Evolutionary conservation across 2,797 vertebrate genomes (phyloP), one percentile per base, ranked within the genome.

Genomic region (Semotilus atromaculatus): DNA sequence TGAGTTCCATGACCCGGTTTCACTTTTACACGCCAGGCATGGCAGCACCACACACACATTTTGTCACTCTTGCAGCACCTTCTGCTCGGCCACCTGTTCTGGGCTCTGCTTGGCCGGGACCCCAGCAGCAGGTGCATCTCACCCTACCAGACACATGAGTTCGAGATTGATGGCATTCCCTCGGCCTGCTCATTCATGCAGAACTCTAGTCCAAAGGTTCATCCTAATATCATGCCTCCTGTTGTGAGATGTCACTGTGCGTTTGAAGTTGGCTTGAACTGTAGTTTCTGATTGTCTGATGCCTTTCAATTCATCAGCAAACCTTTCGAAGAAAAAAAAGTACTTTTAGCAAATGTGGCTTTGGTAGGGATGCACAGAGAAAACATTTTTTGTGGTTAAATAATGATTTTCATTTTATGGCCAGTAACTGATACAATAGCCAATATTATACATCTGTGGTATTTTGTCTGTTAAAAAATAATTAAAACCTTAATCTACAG

Each of bases 1-100:
- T 89, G 45, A 77, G 86, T 89, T 90, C 72, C 87, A 80, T 31
- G 55, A 80, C 88, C 89, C 43, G 86, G 88, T 90, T 90, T 91
- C 85, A 90, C 90, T 90, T 91, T 91, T 89, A 87, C 89, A 78
- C 60, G 18, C 40, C 83, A 80, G 77, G 64, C 64, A 62, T 76
- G 77, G 77, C 76, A 55, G 72, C 70, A 36, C 66, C 75, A 70
- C 86, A 72, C 85, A 80, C 73, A 86, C 68, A 77, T 53, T 73
- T 40, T 53, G 34, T 16, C 64, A 62, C 36, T n/a, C 21, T 70
- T 78, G 26, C 14, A 26, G 53, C 76, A 66, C 31, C 72, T 21
- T 51, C 76, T 66, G 66, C 29, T 40, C 10, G 13, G 72, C 85
- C 83, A 84, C 83, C 85, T 89, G 85, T 83, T 81, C 74, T 62